phyloP scores from a whole-genome alignment of 2,888 invertebrate genomes.

The Spisula solida region DNA sequence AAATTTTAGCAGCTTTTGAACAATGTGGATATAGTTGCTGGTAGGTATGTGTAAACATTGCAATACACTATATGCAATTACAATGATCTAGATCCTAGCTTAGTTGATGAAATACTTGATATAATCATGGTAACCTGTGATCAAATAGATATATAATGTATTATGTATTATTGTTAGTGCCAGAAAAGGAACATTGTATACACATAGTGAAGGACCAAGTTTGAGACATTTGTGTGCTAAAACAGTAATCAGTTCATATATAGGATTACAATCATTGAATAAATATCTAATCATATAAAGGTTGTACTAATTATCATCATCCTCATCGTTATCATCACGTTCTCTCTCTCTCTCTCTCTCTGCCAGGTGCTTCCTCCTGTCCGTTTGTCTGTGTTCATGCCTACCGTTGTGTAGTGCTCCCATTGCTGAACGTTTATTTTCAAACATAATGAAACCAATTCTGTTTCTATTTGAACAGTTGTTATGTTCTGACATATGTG shows the following conservation, averaged over 20 bases:
- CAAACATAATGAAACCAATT: no score
- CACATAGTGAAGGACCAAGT: background rate
- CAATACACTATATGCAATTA: slow-evolving; percentile 19
- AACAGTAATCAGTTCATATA: slow-evolving; percentile 15
- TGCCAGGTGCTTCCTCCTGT: background rate
- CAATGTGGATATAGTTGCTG: background rate
- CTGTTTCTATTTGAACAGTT: no score
- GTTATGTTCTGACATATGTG: background rate
- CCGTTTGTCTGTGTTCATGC: background rate
- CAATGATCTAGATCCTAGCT: background rate
- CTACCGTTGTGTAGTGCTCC: no score
- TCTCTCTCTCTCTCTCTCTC: background rate
- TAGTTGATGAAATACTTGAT: background rate
- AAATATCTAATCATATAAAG: background rate
- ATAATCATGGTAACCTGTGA: background rate
- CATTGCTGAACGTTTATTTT: no score
- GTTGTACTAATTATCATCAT: background rate
- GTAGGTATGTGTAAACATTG: background rate
- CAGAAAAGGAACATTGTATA: background rate
- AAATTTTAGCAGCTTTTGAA: background rate
- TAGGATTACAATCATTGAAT: slow-evolving; percentile 8
- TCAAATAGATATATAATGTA: background rate
- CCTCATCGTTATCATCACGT: background rate
- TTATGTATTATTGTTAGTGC: slow-evolving; percentile 2
- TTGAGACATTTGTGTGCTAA: background rate